Percentiles rank a stretch among this genome's conserved stretches.
Evolutionary conservation across 2,888 invertebrate genomes (phyloP).

Genomic region (Brassicogethes aeneus): DNA sequence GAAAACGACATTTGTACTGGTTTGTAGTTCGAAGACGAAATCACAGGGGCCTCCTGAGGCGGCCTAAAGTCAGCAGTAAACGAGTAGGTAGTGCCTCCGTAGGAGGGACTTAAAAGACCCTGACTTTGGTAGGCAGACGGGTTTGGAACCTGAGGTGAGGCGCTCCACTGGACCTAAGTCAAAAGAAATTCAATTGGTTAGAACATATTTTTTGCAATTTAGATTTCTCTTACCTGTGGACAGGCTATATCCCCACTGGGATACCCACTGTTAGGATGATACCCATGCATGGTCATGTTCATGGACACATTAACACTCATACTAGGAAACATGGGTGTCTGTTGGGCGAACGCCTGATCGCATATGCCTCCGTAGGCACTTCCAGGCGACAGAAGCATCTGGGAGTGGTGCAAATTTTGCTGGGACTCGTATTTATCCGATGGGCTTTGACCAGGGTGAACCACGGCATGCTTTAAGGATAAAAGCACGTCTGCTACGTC

Average conservation of each 20-base stretch:
- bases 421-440: constrained; percentile 24
- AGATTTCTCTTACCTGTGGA: constrained; percentile 49
- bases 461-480: constrained; percentile 80
- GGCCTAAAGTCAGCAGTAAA: constrained; percentile 76
- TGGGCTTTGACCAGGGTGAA: constrained; percentile 59
- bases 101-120: constrained; percentile 57
- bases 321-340: constrained; percentile 64
- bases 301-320: constrained; percentile 97
- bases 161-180: constrained; percentile 62
- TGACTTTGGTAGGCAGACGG: constrained; percentile 47
- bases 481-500: constrained; percentile 78
- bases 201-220: too few relatives aligned
- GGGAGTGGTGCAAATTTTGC: constrained; percentile 37
- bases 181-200: constrained; percentile 1
- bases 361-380: constrained; percentile 33
- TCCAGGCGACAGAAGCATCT: constrained; percentile 58
- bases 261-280: constrained; percentile 41
- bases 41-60: constrained; percentile 50
- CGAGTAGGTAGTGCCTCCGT: constrained; percentile 67
- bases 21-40: constrained; percentile 45
- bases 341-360: constrained; percentile 32
- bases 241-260: constrained; percentile 51
- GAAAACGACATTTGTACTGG: constrained; percentile 42
- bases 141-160: constrained; percentile 47
- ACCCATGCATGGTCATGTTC: constrained; percentile 96